Evolutionary conservation across 53 echinoderm and acorn worm genomes (phyloP), one percentile per base, ranked within the genome.

Genomic region (Apostichopus leukothele): DNA sequence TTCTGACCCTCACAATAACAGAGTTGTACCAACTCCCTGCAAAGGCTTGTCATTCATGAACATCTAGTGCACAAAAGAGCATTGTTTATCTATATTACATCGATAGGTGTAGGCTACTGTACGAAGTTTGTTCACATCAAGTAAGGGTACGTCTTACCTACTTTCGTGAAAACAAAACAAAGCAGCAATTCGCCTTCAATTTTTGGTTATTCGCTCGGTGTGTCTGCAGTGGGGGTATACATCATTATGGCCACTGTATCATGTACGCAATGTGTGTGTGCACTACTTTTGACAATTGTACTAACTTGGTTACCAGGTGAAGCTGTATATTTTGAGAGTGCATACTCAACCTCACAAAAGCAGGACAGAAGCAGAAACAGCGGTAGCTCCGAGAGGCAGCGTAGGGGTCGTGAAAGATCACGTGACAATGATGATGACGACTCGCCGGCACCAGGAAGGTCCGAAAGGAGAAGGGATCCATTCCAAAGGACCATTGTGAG

Each of bases 291-390:
- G 63, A 67, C 85, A 60, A 60, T 85, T 5, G 51, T 85, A 14
- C 51, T 85, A 25, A 85, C 85, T 22, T 85, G 85, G 85, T 85
- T 85, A 18, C 85, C 85, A 13, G 85, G 85, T 21, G 85, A 85
- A 27, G 85, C 85, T 11, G 85, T 85, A 20, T 85, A 85, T n/a
- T 85, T 85, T 50, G 85, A 85, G 67, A 85, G 85, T 51, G 85
- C 85, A 23, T 66, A 85, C 50, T 39, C 85, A 7, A 52, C 81
- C 2, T 54, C 54, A 7, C 85, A 26, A 27, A 85, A 66, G 7
- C 85, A 85, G 67, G 85, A 66, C 39, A 85, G 85, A 27, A 20
- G 50, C 19, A 9, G 68, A 50, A 63, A 25, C 50, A 67, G 67
- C 11, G 66, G 68, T 21, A 85, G 85, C 20, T 54, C 83, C 16